Percentiles rank a stretch among this genome's conserved stretches.
These are phyloP conservation scores for Sebastes fasciatus DNA, from an alignment of 2,113 vertebrate genomes.

Conservation along the genomic window DNA sequence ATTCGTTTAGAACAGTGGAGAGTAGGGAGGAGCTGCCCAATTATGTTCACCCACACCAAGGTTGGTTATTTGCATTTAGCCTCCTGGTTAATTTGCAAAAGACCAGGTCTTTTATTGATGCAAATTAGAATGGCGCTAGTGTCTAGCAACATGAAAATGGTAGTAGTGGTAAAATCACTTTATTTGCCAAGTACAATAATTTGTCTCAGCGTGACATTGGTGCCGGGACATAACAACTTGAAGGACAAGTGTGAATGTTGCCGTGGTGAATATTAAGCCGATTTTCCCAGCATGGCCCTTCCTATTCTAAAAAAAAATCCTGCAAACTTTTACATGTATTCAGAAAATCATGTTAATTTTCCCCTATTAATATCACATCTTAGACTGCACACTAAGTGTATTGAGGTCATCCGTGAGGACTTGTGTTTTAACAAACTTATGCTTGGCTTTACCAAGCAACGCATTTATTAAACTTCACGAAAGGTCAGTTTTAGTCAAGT, in stretches of 20 bases:
- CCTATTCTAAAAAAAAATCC: not conserved
- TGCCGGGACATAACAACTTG: not conserved
- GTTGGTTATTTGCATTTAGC: constrained; percentile 62
- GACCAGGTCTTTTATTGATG: constrained; percentile 28
- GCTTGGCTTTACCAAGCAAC: not conserved
- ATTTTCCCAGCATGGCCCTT: not conserved
- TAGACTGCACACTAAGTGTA: not conserved
- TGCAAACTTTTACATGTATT: not conserved
- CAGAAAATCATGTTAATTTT: not conserved
- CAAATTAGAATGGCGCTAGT: constrained; percentile 11
- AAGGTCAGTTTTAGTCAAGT: not conserved
- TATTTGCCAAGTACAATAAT: not conserved
- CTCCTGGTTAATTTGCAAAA: constrained; percentile 44
- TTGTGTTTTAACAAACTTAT: not conserved
- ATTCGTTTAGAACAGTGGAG: constrained; percentile 39
- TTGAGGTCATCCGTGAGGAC: not conserved
- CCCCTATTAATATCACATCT: not conserved
- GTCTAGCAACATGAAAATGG: not conserved
- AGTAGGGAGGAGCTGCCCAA: constrained; percentile 55
- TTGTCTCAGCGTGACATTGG: not conserved
- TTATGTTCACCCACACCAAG: constrained; percentile 54
- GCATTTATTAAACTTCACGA: not conserved
- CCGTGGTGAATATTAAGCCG: not conserved
- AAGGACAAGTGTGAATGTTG: constrained; percentile 12
- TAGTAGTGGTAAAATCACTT: not conserved